Percentiles rank a stretch among this genome's conserved stretches.
Conservation (phyloP, 1,140 invertebrate species). For the Polypedilum pembai region DNA sequence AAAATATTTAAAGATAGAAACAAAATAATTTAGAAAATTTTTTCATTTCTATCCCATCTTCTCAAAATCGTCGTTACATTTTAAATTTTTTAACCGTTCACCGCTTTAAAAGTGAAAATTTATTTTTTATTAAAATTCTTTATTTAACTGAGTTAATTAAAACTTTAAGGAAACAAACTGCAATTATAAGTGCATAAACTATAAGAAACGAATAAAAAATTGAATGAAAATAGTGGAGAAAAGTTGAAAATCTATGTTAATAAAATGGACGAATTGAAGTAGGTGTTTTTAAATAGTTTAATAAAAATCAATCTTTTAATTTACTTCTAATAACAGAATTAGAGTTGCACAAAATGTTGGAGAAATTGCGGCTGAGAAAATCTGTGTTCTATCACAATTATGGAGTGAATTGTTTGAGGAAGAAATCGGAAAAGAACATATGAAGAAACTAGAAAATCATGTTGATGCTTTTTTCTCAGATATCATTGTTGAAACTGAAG, state of each 20-base stretch:
- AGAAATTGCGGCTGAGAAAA: neutral
- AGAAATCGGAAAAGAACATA: conserved; percentile 9
- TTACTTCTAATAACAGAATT: neutral
- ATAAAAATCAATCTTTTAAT: neutral
- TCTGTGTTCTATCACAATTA: neutral
- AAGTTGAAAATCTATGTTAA: neutral
- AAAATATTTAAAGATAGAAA: too few species aligned
- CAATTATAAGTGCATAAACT: neutral
- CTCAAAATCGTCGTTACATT: too few species aligned
- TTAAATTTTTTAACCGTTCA: too few species aligned
- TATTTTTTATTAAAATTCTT: too few species aligned
- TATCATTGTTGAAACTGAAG: neutral
- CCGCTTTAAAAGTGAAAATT: too few species aligned
- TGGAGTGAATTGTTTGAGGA: neutral
- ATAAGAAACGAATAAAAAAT: neutral
- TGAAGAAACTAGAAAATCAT: neutral
- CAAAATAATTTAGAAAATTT: too few species aligned
- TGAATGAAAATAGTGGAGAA: neutral
- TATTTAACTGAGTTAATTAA: too few species aligned
- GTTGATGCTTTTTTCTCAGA: conserved; percentile 12
- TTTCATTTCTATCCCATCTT: too few species aligned
- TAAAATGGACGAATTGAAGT: neutral
- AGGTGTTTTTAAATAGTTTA: neutral
- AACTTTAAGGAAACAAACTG: neutral
- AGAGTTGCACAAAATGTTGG: neutral